These are phyloP conservation scores for Polydrusus pterygomalis DNA, from an alignment of 2,888 invertebrate genomes.

Conservation along the genomic window DNA sequence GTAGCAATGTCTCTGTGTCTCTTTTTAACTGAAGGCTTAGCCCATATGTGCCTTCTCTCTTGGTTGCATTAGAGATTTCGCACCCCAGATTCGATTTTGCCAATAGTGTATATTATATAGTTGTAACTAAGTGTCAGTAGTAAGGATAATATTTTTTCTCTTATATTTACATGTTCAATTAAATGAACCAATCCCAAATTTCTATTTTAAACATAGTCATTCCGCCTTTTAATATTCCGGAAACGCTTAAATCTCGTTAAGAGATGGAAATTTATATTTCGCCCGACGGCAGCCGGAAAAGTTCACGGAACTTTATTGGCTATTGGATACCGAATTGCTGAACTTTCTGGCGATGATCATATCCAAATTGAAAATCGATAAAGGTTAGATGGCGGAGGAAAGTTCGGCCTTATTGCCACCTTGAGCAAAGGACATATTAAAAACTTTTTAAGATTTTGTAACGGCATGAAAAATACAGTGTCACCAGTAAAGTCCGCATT, in stretches of 20 bases:
- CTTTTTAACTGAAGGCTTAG: too few relatives aligned
- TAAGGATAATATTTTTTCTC: too few relatives aligned
- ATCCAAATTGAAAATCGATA: conserved; percentile 23
- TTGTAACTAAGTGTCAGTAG: too few relatives aligned
- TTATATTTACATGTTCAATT: too few relatives aligned
- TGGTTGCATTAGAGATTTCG: too few relatives aligned
- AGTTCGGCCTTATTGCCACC: conserved; percentile 8
- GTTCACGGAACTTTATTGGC: conserved; percentile 23
- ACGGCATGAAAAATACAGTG: too few relatives aligned
- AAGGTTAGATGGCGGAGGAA: conserved; percentile 28
- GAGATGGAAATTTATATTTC: conserved; percentile 34
- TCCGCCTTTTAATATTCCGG: conserved; percentile 14
- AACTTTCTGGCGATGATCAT: conserved; percentile 16
- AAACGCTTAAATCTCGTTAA: conserved; percentile 29
- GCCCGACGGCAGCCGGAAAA: conserved; percentile 1
- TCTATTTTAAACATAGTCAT: conserved; percentile 16
- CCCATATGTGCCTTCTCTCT: too few relatives aligned
- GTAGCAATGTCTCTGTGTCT: too few relatives aligned
- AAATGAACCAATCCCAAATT: background rate
- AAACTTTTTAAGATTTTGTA: too few relatives aligned
- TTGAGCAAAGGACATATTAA: too few relatives aligned
- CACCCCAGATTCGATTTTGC: too few relatives aligned
- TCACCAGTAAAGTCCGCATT: background rate
- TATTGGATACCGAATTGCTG: conserved; percentile 20
- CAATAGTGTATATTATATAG: too few relatives aligned